phyloP scores from a whole-genome alignment of 2,797 vertebrate species.

The Hapalemur alaotrensis region DNA sequence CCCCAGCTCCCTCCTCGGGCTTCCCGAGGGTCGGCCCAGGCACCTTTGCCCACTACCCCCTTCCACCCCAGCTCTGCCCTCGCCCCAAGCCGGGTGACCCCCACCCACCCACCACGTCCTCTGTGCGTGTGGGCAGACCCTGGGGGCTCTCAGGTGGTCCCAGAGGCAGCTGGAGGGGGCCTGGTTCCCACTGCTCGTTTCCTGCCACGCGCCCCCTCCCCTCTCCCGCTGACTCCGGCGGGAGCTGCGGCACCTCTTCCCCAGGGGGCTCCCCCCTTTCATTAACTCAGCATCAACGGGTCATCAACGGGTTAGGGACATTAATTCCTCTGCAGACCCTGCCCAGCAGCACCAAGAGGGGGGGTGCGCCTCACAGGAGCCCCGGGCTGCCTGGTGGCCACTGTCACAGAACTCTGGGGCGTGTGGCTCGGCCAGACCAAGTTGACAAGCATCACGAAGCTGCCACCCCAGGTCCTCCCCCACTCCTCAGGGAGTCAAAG shows the following conservation, averaged over 20 bases:
- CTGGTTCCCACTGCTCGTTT: not conserved
- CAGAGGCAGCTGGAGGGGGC: not conserved
- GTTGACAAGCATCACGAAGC: not conserved
- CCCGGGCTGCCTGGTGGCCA: not conserved
- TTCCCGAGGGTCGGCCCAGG: not conserved
- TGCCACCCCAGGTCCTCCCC: not conserved
- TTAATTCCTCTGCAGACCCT: not conserved
- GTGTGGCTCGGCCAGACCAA: not conserved
- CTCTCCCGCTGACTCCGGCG: not conserved
- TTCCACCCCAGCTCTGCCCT: not conserved
- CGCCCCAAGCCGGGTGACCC: not conserved
- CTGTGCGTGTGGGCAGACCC: not conserved
- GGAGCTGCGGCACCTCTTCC: not conserved
- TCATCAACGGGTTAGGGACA: not conserved
- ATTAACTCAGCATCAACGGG: not conserved
- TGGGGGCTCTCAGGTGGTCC: not conserved
- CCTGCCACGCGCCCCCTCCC: no score
- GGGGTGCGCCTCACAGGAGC: accelerated
- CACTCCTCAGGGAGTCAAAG: not conserved
- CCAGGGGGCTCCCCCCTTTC: not conserved
- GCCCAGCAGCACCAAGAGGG: not conserved
- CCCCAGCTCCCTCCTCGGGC: not conserved
- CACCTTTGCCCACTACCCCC: not conserved
- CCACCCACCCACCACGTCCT: not conserved
- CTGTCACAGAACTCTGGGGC: no score